Evolutionary conservation across 2,888 invertebrate genomes (phyloP).

Genomic region (Bombylius discolor): DNA sequence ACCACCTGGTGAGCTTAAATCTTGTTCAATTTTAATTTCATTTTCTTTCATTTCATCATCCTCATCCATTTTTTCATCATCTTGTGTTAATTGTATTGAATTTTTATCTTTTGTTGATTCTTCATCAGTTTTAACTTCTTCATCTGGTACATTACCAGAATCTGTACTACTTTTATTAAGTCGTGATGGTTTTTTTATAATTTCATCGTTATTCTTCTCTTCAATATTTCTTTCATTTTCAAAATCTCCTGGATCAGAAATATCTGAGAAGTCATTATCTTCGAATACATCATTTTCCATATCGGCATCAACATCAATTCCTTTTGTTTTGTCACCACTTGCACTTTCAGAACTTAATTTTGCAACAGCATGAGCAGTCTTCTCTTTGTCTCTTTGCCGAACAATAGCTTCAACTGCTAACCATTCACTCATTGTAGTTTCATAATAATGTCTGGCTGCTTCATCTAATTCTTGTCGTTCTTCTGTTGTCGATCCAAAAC

Average conservation of each 20-base stretch:
- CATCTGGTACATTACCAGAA: constrained; percentile 34
- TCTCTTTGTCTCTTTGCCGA: constrained; percentile 64
- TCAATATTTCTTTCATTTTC: constrained; percentile 23
- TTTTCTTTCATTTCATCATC: neutral
- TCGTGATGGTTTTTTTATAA: constrained; percentile 22
- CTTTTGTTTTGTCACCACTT: constrained; percentile 43
- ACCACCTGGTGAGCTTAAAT: neutral
- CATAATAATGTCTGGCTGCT: constrained; percentile 61
- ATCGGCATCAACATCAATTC: constrained; percentile 41
- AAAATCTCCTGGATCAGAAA: constrained; percentile 38
- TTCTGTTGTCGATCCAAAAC: constrained; percentile 55
- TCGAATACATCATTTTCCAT: constrained; percentile 44
- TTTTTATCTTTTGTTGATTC: constrained; percentile 31
- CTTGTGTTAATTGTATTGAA: constrained; percentile 18
- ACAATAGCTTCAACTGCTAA: constrained; percentile 88
- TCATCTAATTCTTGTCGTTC: constrained; percentile 53
- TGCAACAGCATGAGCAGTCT: constrained; percentile 72
- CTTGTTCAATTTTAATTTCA: neutral
- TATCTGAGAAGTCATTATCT: constrained; percentile 41
- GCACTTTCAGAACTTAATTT: constrained; percentile 67
- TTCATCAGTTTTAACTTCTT: constrained; percentile 33
- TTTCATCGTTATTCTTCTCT: neutral
- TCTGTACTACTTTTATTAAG: constrained; percentile 35
- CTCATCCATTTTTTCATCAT: constrained; percentile 1
- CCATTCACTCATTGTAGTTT: constrained; percentile 92